These are phyloP conservation scores for Balanococcus diminutus DNA, from an alignment of 2,888 invertebrate genomes.

Conservation along the genomic window DNA sequence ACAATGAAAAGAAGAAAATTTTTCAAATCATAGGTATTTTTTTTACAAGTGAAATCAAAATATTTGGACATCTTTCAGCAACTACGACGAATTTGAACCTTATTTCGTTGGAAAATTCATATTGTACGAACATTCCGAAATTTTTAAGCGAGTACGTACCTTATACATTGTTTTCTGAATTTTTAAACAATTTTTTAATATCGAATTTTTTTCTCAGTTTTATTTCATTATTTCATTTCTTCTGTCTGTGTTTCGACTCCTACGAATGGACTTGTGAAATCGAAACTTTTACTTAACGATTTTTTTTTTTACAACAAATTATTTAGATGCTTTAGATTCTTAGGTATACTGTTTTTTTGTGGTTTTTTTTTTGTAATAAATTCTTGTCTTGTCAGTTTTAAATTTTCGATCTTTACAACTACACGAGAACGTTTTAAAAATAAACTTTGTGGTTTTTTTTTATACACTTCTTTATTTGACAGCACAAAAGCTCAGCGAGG, in stretches of 20 bases:
- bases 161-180: background rate
- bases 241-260: background rate
- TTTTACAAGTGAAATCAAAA: background rate
- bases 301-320: constrained; percentile 16
- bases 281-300: no score
- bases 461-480: constrained; percentile 17
- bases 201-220: background rate
- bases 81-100: background rate
- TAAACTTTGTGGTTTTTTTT: background rate
- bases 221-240: background rate
- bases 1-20: background rate
- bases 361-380: background rate
- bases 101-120: background rate
- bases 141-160: background rate
- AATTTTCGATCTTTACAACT: background rate
- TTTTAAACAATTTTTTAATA: background rate
- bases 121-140: background rate
- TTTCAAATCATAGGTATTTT: background rate
- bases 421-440: constrained; percentile 1
- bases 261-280: no score
- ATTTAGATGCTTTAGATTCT: no score
- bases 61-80: background rate
- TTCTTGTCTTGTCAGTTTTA: background rate
- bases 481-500: background rate
- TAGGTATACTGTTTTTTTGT: background rate